Conservation (phyloP, 2,888 invertebrate genomes). For the Diachrysia chrysitis region DNA sequence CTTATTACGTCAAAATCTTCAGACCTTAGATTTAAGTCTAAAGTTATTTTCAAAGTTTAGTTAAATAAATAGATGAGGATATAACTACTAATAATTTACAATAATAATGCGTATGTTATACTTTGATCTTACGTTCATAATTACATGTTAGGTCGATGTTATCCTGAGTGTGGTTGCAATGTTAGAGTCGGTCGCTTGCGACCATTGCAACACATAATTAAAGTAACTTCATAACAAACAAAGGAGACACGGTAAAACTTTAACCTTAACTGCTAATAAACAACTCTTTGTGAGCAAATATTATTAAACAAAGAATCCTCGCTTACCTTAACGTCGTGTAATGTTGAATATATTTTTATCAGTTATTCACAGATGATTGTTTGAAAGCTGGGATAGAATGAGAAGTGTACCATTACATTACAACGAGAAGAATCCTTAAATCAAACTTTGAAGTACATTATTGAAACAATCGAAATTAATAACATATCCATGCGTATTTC, state of each 20-base stretch:
- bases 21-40: too few relatives aligned
- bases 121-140: conserved; percentile 10
- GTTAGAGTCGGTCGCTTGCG: conserved; percentile 23
- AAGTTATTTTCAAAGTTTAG: too few relatives aligned
- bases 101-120: conserved; percentile 1
- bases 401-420: neutral
- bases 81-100: conserved; percentile 2
- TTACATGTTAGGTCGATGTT: conserved; percentile 7
- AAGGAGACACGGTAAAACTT: conserved; percentile 70
- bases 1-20: too few relatives aligned
- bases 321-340: conserved; percentile 39
- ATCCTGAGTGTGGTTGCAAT: conserved; percentile 55
- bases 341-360: conserved; percentile 16
- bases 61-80: neutral
- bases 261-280: conserved; percentile 76
- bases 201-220: conserved; percentile 48
- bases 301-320: conserved; percentile 49
- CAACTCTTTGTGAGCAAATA: conserved; percentile 70
- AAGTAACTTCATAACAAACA: conserved; percentile 52
- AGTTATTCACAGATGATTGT: conserved; percentile 12
- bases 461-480: neutral
- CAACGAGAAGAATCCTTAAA: conserved; percentile 3
- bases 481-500: neutral
- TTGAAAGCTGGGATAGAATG: neutral
- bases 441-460: conserved; percentile 22